These are phyloP conservation scores for Eristalis tenax DNA, from an alignment of 2,888 invertebrate genomes.

Conservation along the genomic window DNA sequence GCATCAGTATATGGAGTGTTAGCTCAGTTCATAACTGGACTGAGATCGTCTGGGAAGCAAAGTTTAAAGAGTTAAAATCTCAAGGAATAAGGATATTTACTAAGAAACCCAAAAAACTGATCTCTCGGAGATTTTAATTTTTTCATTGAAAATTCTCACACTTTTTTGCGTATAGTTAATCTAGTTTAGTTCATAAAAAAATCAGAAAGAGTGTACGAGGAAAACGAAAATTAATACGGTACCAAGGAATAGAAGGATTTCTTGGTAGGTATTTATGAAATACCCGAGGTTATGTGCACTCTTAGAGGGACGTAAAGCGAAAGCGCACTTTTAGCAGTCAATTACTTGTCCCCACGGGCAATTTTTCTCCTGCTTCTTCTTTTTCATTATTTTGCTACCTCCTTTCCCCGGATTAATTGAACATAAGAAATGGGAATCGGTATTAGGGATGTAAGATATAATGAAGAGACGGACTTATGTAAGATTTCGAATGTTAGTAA, in stretches of 20 bases:
- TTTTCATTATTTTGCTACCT: neutral
- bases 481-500: neutral
- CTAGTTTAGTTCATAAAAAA: neutral
- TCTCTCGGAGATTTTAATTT: neutral
- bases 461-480: neutral
- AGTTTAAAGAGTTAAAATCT: slow-evolving; percentile 24
- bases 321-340: neutral
- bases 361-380: neutral
- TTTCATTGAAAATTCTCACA: neutral
- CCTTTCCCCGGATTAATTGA: neutral
- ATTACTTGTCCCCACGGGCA: neutral
- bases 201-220: neutral
- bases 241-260: neutral
- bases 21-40: slow-evolving; percentile 12
- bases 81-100: slow-evolving; percentile 29
- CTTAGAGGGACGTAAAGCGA: neutral
- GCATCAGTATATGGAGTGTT: slow-evolving; percentile 15
- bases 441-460: neutral
- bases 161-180: neutral
- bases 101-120: neutral
- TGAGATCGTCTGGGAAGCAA: neutral
- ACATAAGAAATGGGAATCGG: neutral
- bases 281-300: neutral
- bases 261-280: neutral
- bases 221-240: neutral